Evolutionary conservation across 2,797 vertebrate genomes (phyloP), one percentile per base, ranked within the genome.

Genomic region (Synanceia verrucosa): DNA sequence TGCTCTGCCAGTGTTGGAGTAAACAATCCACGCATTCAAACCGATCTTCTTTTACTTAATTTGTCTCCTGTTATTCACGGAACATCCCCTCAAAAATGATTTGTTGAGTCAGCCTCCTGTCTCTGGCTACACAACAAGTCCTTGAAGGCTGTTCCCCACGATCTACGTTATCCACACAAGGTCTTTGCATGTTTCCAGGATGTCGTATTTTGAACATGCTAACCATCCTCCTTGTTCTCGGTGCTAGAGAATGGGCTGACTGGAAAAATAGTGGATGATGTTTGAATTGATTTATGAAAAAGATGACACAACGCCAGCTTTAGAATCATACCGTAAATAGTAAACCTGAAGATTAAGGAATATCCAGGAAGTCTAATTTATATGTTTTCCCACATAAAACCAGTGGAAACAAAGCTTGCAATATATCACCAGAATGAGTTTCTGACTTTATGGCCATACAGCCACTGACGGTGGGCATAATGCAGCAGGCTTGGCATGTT

Each of bases 381-480:
- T 86, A 60, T 84, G 73, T 81, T 88, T 88, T 67, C 72, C 53
- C 84, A 76, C 73, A 86, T 89, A 86, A 89, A 87, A 78, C 75
- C 78, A 57, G 73, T 3, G n/a, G 48, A 70, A 78, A 81, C 56
- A 65, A 65, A 73, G 55, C 67, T 61, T 18, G 33, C 18, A 14
- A 63, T 90, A 86, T 88, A 91, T 90, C 90, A 78, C 7, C 28
- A 51, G 70, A 86, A 90, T 76, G 79, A 83, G 79, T 46, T 47
- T 59, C 57, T 69, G 78, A 81, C 82, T 91, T 90, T 88, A 91
- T 57, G 63, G 81, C 55, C 10, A 18, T 7, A 55, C 62, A 65
- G 70, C 66, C 52, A 55, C 83, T 63, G 61, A 71, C 61, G 83
- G 64, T 46, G 50, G 39, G 78, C 77, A 21, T 4, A 33, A 80